Evolutionary conservation across 2,797 vertebrate genomes (phyloP), one percentile per base, ranked within the genome.

Genomic region (Coccyzus lansbergi): DNA sequence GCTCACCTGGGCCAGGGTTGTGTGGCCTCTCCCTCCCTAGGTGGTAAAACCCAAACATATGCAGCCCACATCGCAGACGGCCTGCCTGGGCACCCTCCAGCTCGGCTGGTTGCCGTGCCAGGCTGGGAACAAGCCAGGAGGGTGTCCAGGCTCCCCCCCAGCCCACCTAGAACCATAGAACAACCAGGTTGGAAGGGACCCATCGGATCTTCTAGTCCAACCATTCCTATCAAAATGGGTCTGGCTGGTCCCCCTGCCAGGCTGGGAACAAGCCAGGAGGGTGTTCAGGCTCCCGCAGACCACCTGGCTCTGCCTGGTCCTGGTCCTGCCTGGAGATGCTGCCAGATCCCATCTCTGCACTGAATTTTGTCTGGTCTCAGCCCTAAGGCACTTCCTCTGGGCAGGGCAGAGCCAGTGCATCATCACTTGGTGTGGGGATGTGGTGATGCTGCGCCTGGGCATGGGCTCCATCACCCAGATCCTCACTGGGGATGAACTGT

Each of bases 381-480:
- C 40, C 51, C 62, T 29, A 12, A 74, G 60, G 20, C 1, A 24
- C 52, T 33, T 64, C 22, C 29, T 40, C 11, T 3, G 1, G 33
- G 42, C 40, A 44, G 42, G 42, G 42, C 42, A 44, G 42, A 44
- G 42, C 42, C 42, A 44, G 44, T 20, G 44, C 19, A 46, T 46
- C 44, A 19, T 46, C 20, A 46, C 44, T 44, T 19, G 20, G 44
- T 21, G 44, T 21, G 17, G 44, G 44, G 42, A 13, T 42, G 42
- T 17, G 21, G 49, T 25, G 25, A 26, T 51, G 62, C 64, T 52
- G 52, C 14, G 4, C 51, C 70, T 22, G 0, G 19, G 62, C 42
- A 8, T 1, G 0, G n/a, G 9, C 26, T 60, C 36, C 33, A 2
- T n/a, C 9, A 0, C 51, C 78, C 34, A 6, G 4, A 0, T 15